These are phyloP conservation scores for Melanotaenia maccullochi DNA, from an alignment of 2,797 vertebrate genomes.

Conservation along the genomic window DNA sequence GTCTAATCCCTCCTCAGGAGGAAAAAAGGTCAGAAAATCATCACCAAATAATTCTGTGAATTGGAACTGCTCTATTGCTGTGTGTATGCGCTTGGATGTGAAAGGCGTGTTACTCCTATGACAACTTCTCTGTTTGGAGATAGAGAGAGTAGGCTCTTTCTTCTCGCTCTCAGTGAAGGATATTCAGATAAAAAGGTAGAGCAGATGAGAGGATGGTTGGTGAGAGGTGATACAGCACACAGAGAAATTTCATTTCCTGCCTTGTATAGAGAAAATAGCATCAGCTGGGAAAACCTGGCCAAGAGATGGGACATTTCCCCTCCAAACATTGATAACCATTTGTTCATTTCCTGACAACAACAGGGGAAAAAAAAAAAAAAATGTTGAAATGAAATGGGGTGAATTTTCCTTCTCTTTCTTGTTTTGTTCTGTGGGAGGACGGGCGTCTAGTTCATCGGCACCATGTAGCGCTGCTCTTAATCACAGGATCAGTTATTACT, in stretches of 20 bases:
- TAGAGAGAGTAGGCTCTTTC: conserved; percentile 65
- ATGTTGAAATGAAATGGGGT: conserved; percentile 90
- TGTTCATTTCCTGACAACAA: conserved; percentile 99
- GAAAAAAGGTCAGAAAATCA: conserved; percentile 43
- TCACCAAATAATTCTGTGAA: conserved; percentile 76
- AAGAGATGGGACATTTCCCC: conserved; percentile 91
- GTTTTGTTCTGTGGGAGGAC: conserved; percentile 84
- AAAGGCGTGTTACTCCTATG: conserved; percentile 66
- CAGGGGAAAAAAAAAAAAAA: conserved; percentile 37
- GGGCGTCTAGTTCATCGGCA: conserved; percentile 87
- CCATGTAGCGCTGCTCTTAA: conserved; percentile 88
- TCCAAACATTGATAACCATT: conserved; percentile 97
- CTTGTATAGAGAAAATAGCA: conserved; percentile 90
- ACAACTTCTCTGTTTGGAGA: conserved; percentile 74
- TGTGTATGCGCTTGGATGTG: conserved; percentile 58
- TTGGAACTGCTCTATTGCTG: conserved; percentile 79
- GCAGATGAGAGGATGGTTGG: conserved; percentile 45
- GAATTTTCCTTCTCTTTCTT: conserved; percentile 60
- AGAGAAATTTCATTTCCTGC: conserved; percentile 98
- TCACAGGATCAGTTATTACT: conserved; percentile 95
- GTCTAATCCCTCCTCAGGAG: conserved; percentile 52
- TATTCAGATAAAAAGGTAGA: conserved; percentile 85
- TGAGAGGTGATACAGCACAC: conserved; percentile 57
- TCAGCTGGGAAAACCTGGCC: conserved; percentile 93
- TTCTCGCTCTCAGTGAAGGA: conserved; percentile 73